These are phyloP conservation scores for Xylota sylvarum DNA, from an alignment of 2,888 invertebrate species.

Conservation along the genomic window DNA sequence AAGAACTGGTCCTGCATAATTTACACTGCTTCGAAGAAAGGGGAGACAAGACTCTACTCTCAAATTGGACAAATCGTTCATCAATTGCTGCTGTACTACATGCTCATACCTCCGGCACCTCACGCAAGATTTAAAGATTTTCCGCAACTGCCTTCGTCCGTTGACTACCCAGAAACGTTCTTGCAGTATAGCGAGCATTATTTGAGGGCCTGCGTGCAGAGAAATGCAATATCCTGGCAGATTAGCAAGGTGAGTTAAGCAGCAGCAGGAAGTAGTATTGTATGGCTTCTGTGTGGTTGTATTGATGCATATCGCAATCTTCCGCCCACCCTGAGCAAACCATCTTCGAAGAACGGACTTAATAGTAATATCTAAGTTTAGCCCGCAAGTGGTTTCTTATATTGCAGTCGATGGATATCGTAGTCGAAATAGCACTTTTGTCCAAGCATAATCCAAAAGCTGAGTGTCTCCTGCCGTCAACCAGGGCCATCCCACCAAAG, in stretches of 20 bases:
- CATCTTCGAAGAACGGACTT: no score
- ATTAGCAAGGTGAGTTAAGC: not conserved
- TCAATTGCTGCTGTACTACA: constrained; percentile 12
- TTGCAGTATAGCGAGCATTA: constrained; percentile 28
- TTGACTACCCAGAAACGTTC: constrained; percentile 23
- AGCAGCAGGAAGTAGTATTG: constrained; percentile 9
- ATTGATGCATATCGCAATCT: no score
- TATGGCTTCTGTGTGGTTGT: no score
- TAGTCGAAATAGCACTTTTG: no score
- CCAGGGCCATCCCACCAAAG: constrained; percentile 7
- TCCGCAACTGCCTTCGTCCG: constrained; percentile 17
- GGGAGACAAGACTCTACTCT: constrained; percentile 1
- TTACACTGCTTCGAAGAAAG: not conserved
- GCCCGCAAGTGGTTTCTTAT: no score
- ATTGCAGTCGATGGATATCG: no score
- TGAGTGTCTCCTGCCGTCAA: no score
- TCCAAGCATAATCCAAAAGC: no score
- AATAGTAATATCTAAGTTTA: no score
- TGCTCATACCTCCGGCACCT: constrained; percentile 17
- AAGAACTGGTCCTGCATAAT: not conserved
- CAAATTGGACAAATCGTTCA: constrained; percentile 10
- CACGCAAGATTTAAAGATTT: constrained; percentile 10
- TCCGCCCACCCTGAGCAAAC: no score
- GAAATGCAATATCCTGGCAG: constrained; percentile 15
- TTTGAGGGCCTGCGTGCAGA: constrained; percentile 20